Conservation (phyloP, 2,113 vertebrate species). For the Martes martes region DNA sequence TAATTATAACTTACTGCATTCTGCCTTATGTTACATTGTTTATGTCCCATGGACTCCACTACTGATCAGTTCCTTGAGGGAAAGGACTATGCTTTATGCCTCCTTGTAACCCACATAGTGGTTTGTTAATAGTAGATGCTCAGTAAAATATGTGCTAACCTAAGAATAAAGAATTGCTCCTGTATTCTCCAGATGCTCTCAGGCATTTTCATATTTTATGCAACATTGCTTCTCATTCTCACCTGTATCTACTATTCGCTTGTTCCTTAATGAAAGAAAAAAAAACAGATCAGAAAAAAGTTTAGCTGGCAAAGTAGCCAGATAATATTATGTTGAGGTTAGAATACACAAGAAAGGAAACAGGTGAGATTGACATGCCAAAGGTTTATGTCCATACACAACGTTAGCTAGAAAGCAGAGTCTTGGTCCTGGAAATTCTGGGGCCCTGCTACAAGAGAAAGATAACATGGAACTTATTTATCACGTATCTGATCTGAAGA, state of each 20-base stretch:
- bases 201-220: background rate
- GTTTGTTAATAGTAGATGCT: background rate
- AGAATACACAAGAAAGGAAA: background rate
- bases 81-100: background rate
- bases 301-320: background rate
- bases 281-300: background rate
- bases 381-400: background rate
- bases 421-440: background rate
- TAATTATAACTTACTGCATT: background rate
- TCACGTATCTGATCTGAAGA: conserved; percentile 30
- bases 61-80: background rate
- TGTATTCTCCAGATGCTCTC: background rate
- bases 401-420: background rate
- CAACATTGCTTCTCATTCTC: background rate
- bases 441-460: background rate
- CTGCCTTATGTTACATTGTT: background rate
- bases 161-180: background rate
- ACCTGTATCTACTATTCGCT: background rate
- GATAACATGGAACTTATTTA: conserved; percentile 32
- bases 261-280: background rate
- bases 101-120: background rate
- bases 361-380: background rate
- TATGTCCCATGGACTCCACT: background rate
- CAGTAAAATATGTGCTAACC: background rate
- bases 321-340: background rate